phyloP scores from a whole-genome alignment of 2,797 vertebrate species.

The Amblyraja radiata region DNA sequence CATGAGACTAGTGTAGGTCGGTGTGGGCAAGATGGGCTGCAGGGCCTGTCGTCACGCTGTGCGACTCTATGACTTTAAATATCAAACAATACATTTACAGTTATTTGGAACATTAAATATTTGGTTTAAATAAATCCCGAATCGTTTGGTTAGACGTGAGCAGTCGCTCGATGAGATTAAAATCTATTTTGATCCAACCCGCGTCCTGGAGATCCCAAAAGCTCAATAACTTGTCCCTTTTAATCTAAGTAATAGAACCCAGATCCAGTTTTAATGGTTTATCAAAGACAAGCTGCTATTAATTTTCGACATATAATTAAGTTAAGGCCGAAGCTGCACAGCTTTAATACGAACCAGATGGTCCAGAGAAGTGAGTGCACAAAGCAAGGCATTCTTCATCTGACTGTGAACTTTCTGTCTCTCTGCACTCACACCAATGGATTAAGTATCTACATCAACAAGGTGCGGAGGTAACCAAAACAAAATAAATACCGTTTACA shows the following conservation, averaged over 20 bases:
- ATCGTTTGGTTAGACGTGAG: constrained; percentile 39
- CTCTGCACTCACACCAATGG: not conserved
- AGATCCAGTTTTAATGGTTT: not conserved
- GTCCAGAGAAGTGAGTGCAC: not conserved
- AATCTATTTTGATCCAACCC: constrained; percentile 39
- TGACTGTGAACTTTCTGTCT: not conserved
- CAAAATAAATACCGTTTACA: not conserved
- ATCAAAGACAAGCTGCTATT: constrained; percentile 22
- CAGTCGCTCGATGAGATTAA: constrained; percentile 39
- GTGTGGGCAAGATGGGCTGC: no score
- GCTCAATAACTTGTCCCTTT: constrained; percentile 39
- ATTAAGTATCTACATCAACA: not conserved
- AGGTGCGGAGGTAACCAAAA: not conserved
- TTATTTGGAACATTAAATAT: constrained; percentile 41
- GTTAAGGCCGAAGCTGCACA: not conserved
- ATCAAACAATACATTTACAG: not conserved
- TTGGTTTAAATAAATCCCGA: constrained; percentile 41
- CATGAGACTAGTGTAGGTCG: no score
- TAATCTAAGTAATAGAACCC: constrained; percentile 17
- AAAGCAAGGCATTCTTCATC: not conserved
- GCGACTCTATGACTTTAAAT: not conserved
- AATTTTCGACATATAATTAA: constrained; percentile 13
- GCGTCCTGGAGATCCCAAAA: constrained; percentile 32
- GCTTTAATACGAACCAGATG: not conserved
- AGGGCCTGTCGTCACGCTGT: no score